Percentiles rank a stretch among this genome's conserved stretches.
Conservation (phyloP, 2,797 vertebrate genomes). For the Tapirus indicus region DNA sequence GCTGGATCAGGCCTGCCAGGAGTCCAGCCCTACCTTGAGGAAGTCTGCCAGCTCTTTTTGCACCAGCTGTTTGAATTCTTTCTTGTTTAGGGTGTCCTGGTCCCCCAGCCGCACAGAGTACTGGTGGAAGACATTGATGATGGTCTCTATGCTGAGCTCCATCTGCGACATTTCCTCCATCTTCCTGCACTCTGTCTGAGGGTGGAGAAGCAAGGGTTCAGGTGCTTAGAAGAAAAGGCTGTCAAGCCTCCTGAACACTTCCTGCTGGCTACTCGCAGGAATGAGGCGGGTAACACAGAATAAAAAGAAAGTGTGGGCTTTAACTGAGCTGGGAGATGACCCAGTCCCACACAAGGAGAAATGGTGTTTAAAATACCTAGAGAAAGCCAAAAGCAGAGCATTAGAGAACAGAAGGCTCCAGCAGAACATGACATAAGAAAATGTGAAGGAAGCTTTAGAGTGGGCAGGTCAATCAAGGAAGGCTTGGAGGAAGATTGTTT, state of each 20-base stretch:
- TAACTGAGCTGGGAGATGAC: neutral
- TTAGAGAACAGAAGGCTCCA: neutral
- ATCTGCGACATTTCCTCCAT: neutral
- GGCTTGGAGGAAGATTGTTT: neutral
- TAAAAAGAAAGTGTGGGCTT: neutral
- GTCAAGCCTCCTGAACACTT: neutral
- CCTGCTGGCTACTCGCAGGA: neutral
- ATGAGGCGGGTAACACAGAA: neutral
- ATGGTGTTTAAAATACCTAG: neutral
- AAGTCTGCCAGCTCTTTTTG: conserved; percentile 64
- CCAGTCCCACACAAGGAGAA: neutral
- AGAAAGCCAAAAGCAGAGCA: neutral
- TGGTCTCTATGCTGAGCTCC: neutral
- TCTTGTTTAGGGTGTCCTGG: conserved; percentile 36
- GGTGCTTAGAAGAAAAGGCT: neutral
- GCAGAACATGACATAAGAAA: neutral
- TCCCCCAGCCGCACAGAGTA: neutral
- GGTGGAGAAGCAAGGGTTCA: neutral
- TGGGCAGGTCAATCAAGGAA: neutral
- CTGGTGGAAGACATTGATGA: conserved; percentile 75
- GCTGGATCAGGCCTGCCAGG: neutral
- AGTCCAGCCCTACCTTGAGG: conserved; percentile 67
- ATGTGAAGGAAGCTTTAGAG: neutral
- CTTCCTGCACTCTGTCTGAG: neutral
- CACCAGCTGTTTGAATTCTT: conserved; percentile 58